Evolutionary conservation across 2,797 vertebrate genomes (phyloP).

Genomic region (Pseudochromis fuscus): DNA sequence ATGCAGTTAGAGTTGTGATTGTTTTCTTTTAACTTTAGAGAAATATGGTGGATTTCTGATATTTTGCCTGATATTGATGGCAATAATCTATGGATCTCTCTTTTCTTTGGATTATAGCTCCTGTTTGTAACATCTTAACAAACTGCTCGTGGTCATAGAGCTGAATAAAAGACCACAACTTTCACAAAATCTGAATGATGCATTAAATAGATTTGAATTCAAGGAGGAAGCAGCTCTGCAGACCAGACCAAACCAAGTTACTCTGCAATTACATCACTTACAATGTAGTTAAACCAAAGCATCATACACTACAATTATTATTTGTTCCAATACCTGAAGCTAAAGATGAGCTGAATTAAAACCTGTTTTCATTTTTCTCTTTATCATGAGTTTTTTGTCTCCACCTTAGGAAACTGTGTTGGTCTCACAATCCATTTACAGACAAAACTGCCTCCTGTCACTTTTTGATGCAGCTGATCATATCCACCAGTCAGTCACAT

Average conservation of each 20-base stretch:
- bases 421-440: not conserved
- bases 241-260: not conserved
- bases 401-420: not conserved
- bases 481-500: not conserved
- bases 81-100: conserved; percentile 1
- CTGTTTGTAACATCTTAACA: conserved; percentile 20
- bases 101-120: conserved; percentile 6
- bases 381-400: conserved; percentile 3
- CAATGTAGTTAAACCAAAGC: not conserved
- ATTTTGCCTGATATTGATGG: not conserved
- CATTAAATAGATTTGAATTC: conserved; percentile 32
- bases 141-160: conserved; percentile 30
- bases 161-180: conserved; percentile 48
- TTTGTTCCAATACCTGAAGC: not conserved
- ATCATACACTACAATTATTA: not conserved
- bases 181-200: conserved; percentile 32
- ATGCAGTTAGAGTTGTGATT: not conserved
- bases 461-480: not conserved
- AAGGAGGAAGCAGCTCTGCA: conserved; percentile 32
- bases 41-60: not conserved
- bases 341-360: not conserved
- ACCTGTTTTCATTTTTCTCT: not conserved
- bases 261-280: not conserved
- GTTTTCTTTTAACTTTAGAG: not conserved
- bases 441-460: not conserved